Conservation (phyloP, 1,140 invertebrate genomes). For the Drosophila lini region DNA sequence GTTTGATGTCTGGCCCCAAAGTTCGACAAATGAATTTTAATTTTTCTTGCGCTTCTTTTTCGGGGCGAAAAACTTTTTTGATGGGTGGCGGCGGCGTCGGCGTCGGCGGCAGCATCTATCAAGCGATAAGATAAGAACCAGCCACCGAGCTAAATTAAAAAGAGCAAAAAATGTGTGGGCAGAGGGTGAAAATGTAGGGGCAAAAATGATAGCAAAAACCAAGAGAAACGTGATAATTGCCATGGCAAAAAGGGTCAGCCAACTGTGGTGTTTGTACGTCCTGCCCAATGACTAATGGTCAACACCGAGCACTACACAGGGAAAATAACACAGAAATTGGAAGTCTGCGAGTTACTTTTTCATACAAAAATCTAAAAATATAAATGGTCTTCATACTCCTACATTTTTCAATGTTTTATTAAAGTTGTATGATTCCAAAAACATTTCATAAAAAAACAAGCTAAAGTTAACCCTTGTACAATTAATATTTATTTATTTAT, state of each 20-base stretch:
- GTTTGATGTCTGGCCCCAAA: constrained; percentile 58
- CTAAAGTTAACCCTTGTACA: too few relatives aligned
- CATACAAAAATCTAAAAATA: not conserved
- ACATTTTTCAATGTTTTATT: not conserved
- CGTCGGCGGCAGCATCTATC: constrained; percentile 41
- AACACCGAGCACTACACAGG: constrained; percentile 36
- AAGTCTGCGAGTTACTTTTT: not conserved
- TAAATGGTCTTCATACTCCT: not conserved
- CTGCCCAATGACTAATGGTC: constrained; percentile 73
- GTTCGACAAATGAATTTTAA: constrained; percentile 70
- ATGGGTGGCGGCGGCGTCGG: constrained; percentile 34
- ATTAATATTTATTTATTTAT: not conserved
- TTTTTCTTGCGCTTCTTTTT: constrained; percentile 57
- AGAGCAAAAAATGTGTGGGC: constrained; percentile 33
- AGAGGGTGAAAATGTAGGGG: constrained; percentile 17
- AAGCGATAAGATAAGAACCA: constrained; percentile 58
- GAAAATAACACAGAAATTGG: not conserved
- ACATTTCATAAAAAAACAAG: too few relatives aligned
- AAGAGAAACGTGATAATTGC: constrained; percentile 75
- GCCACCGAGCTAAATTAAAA: constrained; percentile 51
- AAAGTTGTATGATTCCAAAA: not conserved
- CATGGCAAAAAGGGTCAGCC: constrained; percentile 73
- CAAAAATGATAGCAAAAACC: constrained; percentile 45
- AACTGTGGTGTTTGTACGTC: constrained; percentile 40
- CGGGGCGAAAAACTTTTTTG: constrained; percentile 39